These are phyloP conservation scores for Strix uralensis DNA, from an alignment of 2,113 vertebrate species.

Conservation along the genomic window DNA sequence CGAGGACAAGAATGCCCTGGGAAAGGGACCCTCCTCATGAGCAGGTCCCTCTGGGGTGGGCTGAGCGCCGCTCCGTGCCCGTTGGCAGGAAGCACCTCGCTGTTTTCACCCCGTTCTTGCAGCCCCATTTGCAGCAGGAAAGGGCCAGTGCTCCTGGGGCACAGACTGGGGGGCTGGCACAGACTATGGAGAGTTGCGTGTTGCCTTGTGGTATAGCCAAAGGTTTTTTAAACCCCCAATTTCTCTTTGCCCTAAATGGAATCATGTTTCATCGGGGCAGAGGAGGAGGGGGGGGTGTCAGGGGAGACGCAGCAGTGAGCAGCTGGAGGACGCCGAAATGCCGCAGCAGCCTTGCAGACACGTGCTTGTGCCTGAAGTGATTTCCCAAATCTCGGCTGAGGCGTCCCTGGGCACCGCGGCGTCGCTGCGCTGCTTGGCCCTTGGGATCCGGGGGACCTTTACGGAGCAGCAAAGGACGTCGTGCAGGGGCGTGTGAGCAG, in stretches of 20 bases:
- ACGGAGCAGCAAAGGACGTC: fast-evolving
- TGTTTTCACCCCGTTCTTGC: background rate
- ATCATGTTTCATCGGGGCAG: fast-evolving
- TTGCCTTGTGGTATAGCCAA: background rate
- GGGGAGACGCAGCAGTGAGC: background rate
- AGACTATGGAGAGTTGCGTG: fast-evolving
- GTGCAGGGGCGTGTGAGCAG: background rate
- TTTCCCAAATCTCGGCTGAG: background rate
- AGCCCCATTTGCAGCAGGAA: background rate
- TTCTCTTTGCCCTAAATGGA: slow-evolving; percentile 23
- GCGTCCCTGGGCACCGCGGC: background rate
- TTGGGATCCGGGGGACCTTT: background rate
- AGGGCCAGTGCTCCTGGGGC: background rate
- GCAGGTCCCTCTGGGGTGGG: fast-evolving
- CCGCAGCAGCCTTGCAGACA: background rate
- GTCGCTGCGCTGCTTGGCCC: fast-evolving
- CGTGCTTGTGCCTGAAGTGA: background rate
- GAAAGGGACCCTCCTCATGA: background rate
- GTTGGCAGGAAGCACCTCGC: background rate
- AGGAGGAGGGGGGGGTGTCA: fast-evolving
- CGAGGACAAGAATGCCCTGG: fast-evolving
- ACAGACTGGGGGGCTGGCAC: background rate
- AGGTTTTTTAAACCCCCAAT: background rate
- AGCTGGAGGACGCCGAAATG: background rate
- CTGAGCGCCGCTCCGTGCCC: background rate